Evolutionary conservation across 2,113 vertebrate genomes (phyloP).

Genomic region (Salvelinus sp.): DNA sequence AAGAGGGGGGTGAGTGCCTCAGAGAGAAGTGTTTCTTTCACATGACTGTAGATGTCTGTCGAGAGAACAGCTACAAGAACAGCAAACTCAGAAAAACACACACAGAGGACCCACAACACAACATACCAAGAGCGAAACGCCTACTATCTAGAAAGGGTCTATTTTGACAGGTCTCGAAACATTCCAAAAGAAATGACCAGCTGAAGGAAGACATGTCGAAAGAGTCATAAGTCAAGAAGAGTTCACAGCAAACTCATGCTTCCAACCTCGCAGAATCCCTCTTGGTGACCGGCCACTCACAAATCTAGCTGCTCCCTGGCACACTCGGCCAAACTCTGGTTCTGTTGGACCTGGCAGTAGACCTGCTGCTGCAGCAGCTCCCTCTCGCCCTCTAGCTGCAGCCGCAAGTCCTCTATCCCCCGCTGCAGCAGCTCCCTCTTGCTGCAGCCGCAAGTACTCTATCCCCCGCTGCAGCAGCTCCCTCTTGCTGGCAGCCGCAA

Average conservation of each 20-base stretch:
- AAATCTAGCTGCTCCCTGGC: slow-evolving; percentile 71
- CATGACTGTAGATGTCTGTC: too few species aligned
- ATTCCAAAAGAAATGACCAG: background rate
- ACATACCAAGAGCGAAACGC: background rate
- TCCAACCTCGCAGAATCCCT: slow-evolving; percentile 17
- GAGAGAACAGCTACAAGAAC: too few species aligned
- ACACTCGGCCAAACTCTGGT: slow-evolving; percentile 66
- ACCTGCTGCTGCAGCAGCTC: slow-evolving; percentile 68
- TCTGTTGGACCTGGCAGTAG: slow-evolving; percentile 67
- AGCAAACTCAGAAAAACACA: background rate
- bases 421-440: slow-evolving; percentile 33
- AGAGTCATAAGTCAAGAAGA: background rate
- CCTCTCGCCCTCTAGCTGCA: slow-evolving; percentile 70
- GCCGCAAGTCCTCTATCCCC: slow-evolving; percentile 64
- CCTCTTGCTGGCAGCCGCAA: too few species aligned
- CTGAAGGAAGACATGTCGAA: background rate
- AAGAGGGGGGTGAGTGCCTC: too few species aligned
- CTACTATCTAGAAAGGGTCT: background rate
- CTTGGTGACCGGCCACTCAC: slow-evolving; percentile 65
- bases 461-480: too few species aligned
- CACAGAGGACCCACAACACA: background rate
- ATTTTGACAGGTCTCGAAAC: too few species aligned
- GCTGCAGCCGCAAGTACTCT: too few species aligned
- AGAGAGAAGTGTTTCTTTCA: too few species aligned
- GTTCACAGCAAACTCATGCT: slow-evolving; percentile 57